These are phyloP conservation scores for Pachymerium ferrugineum DNA, from an alignment of 2,888 invertebrate genomes.

Conservation along the genomic window DNA sequence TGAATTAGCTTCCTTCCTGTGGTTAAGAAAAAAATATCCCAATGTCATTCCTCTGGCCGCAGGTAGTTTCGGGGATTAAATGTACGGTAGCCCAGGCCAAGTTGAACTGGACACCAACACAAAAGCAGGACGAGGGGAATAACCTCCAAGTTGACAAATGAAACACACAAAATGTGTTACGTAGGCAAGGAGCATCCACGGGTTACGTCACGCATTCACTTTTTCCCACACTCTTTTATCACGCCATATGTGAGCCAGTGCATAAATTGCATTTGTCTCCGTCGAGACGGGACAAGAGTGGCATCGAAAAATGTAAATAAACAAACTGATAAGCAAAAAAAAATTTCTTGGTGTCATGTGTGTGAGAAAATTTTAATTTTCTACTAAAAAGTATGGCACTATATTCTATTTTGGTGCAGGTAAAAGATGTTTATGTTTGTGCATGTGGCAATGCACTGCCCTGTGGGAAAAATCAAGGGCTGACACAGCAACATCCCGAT, in stretches of 20 bases:
- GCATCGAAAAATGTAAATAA: slow-evolving; percentile 16
- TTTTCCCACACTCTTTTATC: slow-evolving; percentile 26
- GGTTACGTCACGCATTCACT: not conserved
- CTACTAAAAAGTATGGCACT: not conserved
- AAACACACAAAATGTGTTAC: not conserved
- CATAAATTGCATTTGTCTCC: slow-evolving; percentile 22
- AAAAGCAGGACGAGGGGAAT: slow-evolving; percentile 21
- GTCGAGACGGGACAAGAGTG: slow-evolving; percentile 3
- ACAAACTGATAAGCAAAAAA: slow-evolving; percentile 2
- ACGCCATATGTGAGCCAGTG: slow-evolving; percentile 23
- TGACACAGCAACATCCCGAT: not conserved
- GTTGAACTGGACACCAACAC: slow-evolving; percentile 22
- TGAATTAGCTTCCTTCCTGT: slow-evolving; percentile 24
- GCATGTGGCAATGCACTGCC: slow-evolving; percentile 21
- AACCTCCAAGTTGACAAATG: slow-evolving; percentile 4
- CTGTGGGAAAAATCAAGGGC: not conserved
- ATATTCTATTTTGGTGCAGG: slow-evolving; percentile 1
- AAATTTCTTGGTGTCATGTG: too few relatives aligned
- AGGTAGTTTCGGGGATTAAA: slow-evolving; percentile 22
- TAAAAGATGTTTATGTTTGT: slow-evolving; percentile 12
- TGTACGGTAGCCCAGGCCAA: slow-evolving; percentile 19
- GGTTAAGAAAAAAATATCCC: not conserved
- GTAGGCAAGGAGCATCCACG: not conserved
- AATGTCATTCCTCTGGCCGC: slow-evolving; percentile 22
- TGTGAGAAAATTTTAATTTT: too few relatives aligned